Percentiles rank a stretch among this genome's conserved stretches.
Conservation (phyloP, 2,888 invertebrate species). For the Alcis repandata region DNA sequence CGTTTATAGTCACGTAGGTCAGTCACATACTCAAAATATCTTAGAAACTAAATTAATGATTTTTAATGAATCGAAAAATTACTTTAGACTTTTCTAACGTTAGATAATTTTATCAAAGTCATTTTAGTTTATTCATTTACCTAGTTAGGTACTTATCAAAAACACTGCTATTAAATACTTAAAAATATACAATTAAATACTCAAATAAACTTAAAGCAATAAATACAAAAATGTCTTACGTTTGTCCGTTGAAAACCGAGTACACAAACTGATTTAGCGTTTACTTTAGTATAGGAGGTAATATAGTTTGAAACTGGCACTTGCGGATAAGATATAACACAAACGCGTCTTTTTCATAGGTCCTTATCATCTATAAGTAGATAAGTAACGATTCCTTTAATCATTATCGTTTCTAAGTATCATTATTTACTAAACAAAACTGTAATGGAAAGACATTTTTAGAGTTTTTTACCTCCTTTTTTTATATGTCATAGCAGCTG, state of each 20-base stretch:
- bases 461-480: neutral
- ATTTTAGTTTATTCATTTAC: no score
- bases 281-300: conserved; percentile 4
- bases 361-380: conserved; percentile 22
- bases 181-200: no score
- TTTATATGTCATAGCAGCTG: neutral
- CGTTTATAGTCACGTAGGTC: no score
- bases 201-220: neutral
- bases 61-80: no score
- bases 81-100: no score
- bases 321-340: conserved; percentile 31
- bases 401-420: conserved; percentile 24
- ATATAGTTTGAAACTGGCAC: conserved; percentile 16
- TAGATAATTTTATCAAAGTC: no score
- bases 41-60: no score
- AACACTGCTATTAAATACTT: no score
- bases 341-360: conserved; percentile 11
- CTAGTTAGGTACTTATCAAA: no score
- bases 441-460: neutral
- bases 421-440: neutral
- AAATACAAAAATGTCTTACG: conserved; percentile 27
- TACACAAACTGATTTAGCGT: conserved; percentile 25
- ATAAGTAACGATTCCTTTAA: conserved; percentile 28
- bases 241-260: conserved; percentile 26
- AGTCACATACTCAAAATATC: no score